Base-by-base conservation (phyloP, 1,140 invertebrate genomes). In the Camponotus vicinus region DNA sequence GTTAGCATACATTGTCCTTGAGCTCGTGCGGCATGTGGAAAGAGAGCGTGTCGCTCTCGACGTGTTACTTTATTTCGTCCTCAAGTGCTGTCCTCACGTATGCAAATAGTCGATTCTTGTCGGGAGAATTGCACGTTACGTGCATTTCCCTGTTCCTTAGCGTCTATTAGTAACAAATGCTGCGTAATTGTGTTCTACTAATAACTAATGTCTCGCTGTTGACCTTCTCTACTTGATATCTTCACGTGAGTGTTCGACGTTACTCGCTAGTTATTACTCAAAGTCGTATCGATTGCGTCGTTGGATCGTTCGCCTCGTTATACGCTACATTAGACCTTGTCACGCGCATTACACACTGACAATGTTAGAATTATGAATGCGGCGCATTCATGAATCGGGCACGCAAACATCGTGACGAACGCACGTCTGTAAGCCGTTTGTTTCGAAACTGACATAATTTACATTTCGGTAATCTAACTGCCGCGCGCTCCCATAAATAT, bases 321-420 rank as follows among this genome's bases (percentile, higher is more conserved):
- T 83, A 75, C 69, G 79, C 55, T 63, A 67, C 55, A 83, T 83
- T 75, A 75, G 79, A 83, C 69, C n/a, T 37, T 21, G 69, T 83
- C 79, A 83, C 69, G 67, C 69, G 69, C 55, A 55, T 59, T 83
- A 73, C 69, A 73, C 79, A 73, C 15, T 18, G 40, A 73, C 52
- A 73, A 83, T 45, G 79, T 83, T 83, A 83, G 69, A 73, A 75
- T 83, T 83, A 83, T 83, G 79, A 83, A 83, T 83, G 79, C 63
- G 69, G n/a, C 40, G 79, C 79, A 83, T 83, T 83, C 79, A 83
- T 83, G 79, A 83, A 83, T 83, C 79, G 69, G 40, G 27, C 55
- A 49, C 18, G 69, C 69, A 55, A 42, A 57, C 55, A 13, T 61
- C 69, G 42, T 27, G 79, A 59, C 55, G 34, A 32, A 37, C 13